Evolutionary conservation across 1,140 invertebrate species (phyloP).

Genomic region (Leptinotarsa defecta): DNA sequence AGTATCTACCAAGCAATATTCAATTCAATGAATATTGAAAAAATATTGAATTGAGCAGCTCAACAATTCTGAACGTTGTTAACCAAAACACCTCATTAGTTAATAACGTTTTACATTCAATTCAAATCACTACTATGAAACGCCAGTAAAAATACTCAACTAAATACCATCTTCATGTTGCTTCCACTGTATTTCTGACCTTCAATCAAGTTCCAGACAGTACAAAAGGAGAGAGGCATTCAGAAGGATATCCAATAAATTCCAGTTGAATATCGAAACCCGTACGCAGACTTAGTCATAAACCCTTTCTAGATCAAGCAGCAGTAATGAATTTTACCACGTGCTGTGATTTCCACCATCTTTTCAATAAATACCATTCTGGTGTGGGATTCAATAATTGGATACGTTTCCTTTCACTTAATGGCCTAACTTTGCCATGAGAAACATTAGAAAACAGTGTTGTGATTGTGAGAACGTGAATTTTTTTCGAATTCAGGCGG

Average conservation of each 20-base stretch:
- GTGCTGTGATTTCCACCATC: constrained; percentile 25
- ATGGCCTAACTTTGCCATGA: not conserved
- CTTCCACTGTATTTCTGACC: not conserved
- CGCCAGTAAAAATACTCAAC: too few relatives aligned
- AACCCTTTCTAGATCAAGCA: constrained; percentile 18
- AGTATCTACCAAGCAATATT: too few relatives aligned
- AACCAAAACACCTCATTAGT: too few relatives aligned
- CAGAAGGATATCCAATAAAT: constrained; percentile 10
- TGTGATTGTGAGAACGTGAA: not conserved
- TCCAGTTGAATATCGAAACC: constrained; percentile 14
- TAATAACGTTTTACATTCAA: too few relatives aligned
- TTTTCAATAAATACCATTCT: constrained; percentile 26
- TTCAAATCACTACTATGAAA: too few relatives aligned
- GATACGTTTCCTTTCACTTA: constrained; percentile 5
- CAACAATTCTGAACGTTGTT: too few relatives aligned
- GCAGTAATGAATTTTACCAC: constrained; percentile 25
- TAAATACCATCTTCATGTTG: not conserved
- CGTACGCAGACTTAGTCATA: constrained; percentile 14
- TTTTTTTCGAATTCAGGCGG: not conserved
- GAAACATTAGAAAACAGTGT: not conserved
- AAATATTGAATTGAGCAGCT: too few relatives aligned
- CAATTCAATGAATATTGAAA: too few relatives aligned
- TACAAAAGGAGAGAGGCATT: not conserved
- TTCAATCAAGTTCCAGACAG: not conserved
- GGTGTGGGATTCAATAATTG: constrained; percentile 10